Evolutionary conservation across 2,113 vertebrate genomes (phyloP), one percentile per base, ranked within the genome.

Genomic region (Trematocara macrostoma): DNA sequence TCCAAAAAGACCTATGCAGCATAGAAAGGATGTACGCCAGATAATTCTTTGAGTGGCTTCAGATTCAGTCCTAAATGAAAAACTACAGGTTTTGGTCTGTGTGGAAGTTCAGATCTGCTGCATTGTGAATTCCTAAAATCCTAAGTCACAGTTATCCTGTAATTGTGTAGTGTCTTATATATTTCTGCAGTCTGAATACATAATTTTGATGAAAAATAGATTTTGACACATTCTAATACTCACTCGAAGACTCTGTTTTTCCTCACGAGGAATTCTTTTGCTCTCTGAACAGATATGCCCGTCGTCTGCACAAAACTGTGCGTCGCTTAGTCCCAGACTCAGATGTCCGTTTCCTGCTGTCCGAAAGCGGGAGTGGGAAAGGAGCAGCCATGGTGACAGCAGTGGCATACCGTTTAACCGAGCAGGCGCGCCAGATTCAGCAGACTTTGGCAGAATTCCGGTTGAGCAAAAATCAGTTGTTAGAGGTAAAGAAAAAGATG

Each of bases 311-410:
- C 93, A 99, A 99, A 92, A 99, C 97, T 0, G 97, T 99, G 34
- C 96, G 98, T 3, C 98, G 99, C 85, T 84, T 99, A 95, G 96
- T 99, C 42, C 98, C 99, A 0, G 98, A 99, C 92, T 98, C 96
- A 0, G 98, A 99, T 0, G 98, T 99, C 52, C 97, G 99, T 35
- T 99, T 99, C 95, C 96, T 99, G 91, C 96, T 99, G 84, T 99
- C 99, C 0, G 98, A 99, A 95, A 99, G 99, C 0, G 99, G 99
- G 82, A 99, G 99, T 0, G 97, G 96, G 9, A 99, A 99, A 88
- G 99, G 99, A 0, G 98, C 99, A 0, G 99, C 99, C 53, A 97
- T 99, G 97, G 99, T 99, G 87, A 99, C 98, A 0, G 99, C 99
- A 0, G 98, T 99, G 93, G 99, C 98, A 0, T 98, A 97, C 91